A percentile compares a stretch with the other conserved stretches of the same genome.
These are phyloP conservation scores for Aphyosemion australe DNA, from an alignment of 2,113 vertebrate species.

Conservation along the genomic window DNA sequence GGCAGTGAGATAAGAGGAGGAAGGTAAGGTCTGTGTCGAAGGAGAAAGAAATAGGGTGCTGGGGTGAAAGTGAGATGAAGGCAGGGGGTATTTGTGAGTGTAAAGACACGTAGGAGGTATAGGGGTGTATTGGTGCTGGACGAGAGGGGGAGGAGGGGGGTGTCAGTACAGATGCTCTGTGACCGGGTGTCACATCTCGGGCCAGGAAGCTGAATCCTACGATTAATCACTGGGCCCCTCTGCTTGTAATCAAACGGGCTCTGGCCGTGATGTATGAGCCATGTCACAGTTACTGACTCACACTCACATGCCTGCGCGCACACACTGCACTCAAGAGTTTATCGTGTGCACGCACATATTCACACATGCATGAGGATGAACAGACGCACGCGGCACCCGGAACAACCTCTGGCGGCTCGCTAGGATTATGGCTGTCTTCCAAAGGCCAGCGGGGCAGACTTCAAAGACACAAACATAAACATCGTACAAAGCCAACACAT, in stretches of 20 bases:
- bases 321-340: conserved; percentile 32
- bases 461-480: conserved; percentile 73
- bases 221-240: conserved; percentile 97
- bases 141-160: conserved; percentile 65
- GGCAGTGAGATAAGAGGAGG: conserved; percentile 8
- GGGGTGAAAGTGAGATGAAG: conserved; percentile 37
- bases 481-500: conserved; percentile 60
- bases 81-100: conserved; percentile 36
- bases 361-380: conserved; percentile 58
- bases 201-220: conserved; percentile 97
- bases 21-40: conserved; percentile 45
- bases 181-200: conserved; percentile 95
- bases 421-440: conserved; percentile 66
- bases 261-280: conserved; percentile 95
- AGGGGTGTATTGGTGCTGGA: conserved; percentile 50
- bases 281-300: conserved; percentile 85
- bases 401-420: conserved; percentile 50
- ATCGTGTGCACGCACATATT: conserved; percentile 51
- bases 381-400: conserved; percentile 26
- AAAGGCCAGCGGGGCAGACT: conserved; percentile 62
- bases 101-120: conserved; percentile 39
- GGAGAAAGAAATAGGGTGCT: conserved; percentile 79
- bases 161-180: conserved; percentile 97
- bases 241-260: conserved; percentile 98
- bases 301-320: conserved; percentile 43